phyloP scores from a whole-genome alignment of 2,888 invertebrate species.

The Agrochola lychnidis region DNA sequence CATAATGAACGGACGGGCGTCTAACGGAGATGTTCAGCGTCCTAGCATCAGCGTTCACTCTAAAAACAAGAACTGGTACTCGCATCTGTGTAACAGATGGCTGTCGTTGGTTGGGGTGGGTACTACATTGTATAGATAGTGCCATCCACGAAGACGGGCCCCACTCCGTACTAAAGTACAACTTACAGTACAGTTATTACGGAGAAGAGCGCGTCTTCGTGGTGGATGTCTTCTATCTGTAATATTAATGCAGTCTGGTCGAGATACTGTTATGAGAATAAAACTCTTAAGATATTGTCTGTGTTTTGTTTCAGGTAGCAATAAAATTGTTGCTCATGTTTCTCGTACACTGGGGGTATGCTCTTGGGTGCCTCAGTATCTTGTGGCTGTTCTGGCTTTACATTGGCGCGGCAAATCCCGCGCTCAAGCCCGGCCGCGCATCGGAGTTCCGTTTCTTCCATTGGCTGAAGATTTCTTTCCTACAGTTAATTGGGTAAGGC shows the following conservation, averaged over 20 bases:
- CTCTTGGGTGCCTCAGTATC: conserved; percentile 95
- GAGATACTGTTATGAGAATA: neutral
- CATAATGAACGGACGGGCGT: conserved; percentile 81
- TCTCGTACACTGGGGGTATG: conserved; percentile 98
- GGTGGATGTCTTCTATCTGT: too few relatives aligned
- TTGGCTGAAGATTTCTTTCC: conserved; percentile 94
- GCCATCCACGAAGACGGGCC: too few relatives aligned
- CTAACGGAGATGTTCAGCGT: conserved; percentile 82
- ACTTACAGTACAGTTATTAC: too few relatives aligned
- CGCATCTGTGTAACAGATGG: conserved; percentile 98
- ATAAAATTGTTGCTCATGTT: conserved; percentile 97
- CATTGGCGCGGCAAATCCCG: conserved; percentile 98
- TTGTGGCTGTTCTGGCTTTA: conserved; percentile 97
- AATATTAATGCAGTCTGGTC: neutral
- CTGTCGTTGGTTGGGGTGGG: conserved; percentile 97
- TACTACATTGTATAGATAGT: conserved; percentile 51
- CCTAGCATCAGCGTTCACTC: conserved; percentile 94
- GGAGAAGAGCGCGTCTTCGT: too few relatives aligned
- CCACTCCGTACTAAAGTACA: too few relatives aligned
- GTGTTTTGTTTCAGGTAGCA: conserved; percentile 92
- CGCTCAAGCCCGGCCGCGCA: conserved; percentile 97
- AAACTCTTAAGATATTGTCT: neutral
- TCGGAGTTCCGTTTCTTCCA: conserved; percentile 95
- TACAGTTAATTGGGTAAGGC: conserved; percentile 94
- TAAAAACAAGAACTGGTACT: conserved; percentile 98